Evolutionary conservation across 2,113 vertebrate species (phyloP), one percentile per base, ranked within the genome.

Genomic region (Heterochromis multidens): DNA sequence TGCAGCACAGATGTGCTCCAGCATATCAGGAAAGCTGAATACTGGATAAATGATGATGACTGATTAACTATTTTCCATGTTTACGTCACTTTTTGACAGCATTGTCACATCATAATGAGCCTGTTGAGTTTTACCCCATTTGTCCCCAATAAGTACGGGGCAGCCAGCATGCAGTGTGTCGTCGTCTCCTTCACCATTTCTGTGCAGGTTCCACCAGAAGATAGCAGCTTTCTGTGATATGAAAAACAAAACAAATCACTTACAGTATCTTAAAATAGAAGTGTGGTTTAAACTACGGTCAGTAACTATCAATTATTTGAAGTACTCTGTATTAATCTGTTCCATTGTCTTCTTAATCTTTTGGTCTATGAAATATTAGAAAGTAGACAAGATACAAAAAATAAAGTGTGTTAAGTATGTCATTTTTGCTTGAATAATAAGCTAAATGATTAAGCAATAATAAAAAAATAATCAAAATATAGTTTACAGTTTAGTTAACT

Each of bases 131-230:
- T 96, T 95, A 99, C 98, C 97, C 98, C 98, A 99, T 88, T 99
- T 99, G 91, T 98, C 97, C 56, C 98, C 98, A 0, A 97, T 95
- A 21, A 99, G 95, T 35, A 99, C 97, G 0, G 98, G 98, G 70
- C 98, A 99, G 79, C 97, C 98, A 0, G 97, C 98, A 0, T 99
- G 98, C 17, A 99, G 96, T 0, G 97, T 98, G 94, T 97, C 97
- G 0, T 10, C 95, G 0, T 98, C 91, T 0, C 97, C 98, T 1
- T 95, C 90, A 21, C 98, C 98, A 0, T 96, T 99, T 91, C 95
- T 96, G 14, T 89, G 96, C 33, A 99, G 96, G 93, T 99, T 99
- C 98, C 98, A 99, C 98, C 98, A 99, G 94, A 99, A 98, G 11
- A 99, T 94, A 17, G 98, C 98, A 0, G 97, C 97, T 1, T 97